Conservation (phyloP, 2,888 invertebrate species). For the Fragum sueziense region DNA sequence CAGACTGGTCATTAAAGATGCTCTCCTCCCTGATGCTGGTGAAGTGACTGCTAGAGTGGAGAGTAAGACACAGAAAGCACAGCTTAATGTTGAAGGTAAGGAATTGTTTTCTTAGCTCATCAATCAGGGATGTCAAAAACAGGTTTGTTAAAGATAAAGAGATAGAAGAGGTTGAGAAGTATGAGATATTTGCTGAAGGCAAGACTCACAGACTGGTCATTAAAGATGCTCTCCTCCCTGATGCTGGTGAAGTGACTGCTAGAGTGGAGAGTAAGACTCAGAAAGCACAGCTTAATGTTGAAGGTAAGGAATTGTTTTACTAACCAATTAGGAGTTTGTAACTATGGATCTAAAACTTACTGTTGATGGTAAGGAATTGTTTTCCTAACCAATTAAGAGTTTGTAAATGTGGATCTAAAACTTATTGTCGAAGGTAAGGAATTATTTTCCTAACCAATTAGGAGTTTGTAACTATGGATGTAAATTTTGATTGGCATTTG, state of each 20-base stretch:
- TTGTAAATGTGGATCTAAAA: no score
- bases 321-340: no score
- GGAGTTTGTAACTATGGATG: no score
- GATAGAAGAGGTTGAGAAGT: constrained; percentile 88
- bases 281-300: constrained; percentile 91
- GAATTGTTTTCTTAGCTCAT: no score
- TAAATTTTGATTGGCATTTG: no score
- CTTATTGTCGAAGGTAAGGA: no score
- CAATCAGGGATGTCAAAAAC: constrained; percentile 96
- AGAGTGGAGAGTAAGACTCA: constrained; percentile 74
- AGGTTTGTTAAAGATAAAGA: constrained; percentile 94
- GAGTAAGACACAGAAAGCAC: constrained; percentile 84
- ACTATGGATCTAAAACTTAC: no score
- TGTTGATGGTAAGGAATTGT: no score
- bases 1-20: constrained; percentile 73
- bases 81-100: constrained; percentile 96
- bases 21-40: constrained; percentile 71
- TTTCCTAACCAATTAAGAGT: no score
- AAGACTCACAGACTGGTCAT: constrained; percentile 73
- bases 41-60: constrained; percentile 75
- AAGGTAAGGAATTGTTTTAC: no score
- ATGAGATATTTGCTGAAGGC: constrained; percentile 85
- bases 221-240: constrained; percentile 71
- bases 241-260: constrained; percentile 73
- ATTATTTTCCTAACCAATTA: no score